These are phyloP conservation scores for Hydropsyche betteni DNA, from an alignment of 2,888 invertebrate species.

Conservation along the genomic window DNA sequence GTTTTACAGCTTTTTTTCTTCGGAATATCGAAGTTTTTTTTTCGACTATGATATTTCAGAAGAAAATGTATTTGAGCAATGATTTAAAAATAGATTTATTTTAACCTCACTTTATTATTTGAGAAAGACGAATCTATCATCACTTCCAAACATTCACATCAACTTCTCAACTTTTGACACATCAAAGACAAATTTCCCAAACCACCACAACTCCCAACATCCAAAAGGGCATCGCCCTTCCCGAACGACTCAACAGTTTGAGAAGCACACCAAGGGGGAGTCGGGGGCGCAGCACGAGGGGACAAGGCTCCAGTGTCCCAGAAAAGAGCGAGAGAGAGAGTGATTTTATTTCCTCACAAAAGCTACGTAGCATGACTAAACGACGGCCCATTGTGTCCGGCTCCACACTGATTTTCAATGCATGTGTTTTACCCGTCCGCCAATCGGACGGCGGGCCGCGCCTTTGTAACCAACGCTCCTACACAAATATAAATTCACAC, in stretches of 20 bases:
- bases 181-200: neutral
- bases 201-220: neutral
- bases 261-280: slow-evolving; percentile 6
- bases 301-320: slow-evolving; percentile 1
- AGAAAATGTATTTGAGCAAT: too few species aligned
- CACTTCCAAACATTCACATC: neutral
- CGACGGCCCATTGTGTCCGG: slow-evolving; percentile 49
- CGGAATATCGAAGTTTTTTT: too few species aligned
- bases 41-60: too few species aligned
- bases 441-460: slow-evolving; percentile 47
- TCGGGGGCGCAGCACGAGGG: slow-evolving; percentile 10
- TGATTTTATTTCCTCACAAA: slow-evolving; percentile 50
- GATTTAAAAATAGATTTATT: too few species aligned
- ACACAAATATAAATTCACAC: too few species aligned
- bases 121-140: too few species aligned
- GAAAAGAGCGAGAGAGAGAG: slow-evolving; percentile 39
- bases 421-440: slow-evolving; percentile 52
- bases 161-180: neutral
- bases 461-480: slow-evolving; percentile 40
- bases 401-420: slow-evolving; percentile 52
- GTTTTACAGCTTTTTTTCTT: too few species aligned
- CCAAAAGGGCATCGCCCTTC: neutral
- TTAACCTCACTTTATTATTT: too few species aligned
- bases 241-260: neutral
- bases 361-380: slow-evolving; percentile 50